Evolutionary conservation across 2,888 invertebrate species (phyloP), one percentile per base, ranked within the genome.

Genomic region (Didymodactylos carnosus): DNA sequence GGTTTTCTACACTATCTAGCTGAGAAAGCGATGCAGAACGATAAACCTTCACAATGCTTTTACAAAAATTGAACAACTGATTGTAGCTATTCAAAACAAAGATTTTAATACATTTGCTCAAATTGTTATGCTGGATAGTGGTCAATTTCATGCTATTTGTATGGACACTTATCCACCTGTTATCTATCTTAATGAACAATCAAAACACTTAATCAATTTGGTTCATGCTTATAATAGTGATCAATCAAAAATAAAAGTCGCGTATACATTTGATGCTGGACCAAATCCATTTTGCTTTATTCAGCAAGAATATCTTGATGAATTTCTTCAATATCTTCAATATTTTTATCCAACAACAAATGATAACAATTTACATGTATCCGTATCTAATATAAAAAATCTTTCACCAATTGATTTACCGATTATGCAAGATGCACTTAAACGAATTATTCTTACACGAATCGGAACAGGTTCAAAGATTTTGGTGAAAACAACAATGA

Each of bases 261-360:
- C 94, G 0, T 99, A 99, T 82, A 95, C 97, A 23, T 98, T 92
- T 86, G 98, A 98, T 87, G 98, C 98, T 73, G 98, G 98, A 8
- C 91, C 95, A 71, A 98, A 98, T 86, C 92, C 92, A 7, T 94
- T 92, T 82, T 83, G 97, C 0, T 94, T 90, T n/a, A 51, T 71
- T 39, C 39, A 29, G 16, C 53, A 74, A 27, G 27, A 74, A 43
- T 39, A 74, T 53, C 11, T 62, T 8, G 43, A 71, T 41, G 46
- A 71, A 40, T 62, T 74, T 23, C 16, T 74, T 11, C 39, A 10
- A 19, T 19, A 35, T 14, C 10, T 62, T 1, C 29, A 62, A 10
- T 35, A 62, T 35, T 19, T 62, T 35, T 62, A 62, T 62, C 62
- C 62, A 35, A 35, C 35, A 3, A n/a, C 19, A 10, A 29, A 62